These are phyloP conservation scores for Rhyacichthys aspro DNA, from an alignment of 2,797 vertebrate genomes.

Conservation along the genomic window DNA sequence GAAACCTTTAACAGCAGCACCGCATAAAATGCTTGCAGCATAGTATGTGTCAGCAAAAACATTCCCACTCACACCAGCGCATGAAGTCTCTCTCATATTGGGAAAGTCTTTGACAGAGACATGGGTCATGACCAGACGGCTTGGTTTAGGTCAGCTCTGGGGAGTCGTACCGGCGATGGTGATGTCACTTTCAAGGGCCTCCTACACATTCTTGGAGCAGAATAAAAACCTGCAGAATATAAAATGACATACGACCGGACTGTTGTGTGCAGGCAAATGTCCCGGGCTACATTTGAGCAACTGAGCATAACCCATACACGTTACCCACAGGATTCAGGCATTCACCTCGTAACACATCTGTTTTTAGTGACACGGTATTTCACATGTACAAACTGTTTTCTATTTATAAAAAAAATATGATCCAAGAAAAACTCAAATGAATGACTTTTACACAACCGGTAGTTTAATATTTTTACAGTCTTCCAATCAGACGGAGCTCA, in stretches of 20 bases:
- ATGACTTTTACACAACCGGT: conserved; percentile 7
- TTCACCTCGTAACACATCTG: conserved; percentile 56
- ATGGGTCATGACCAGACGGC: conserved; percentile 41
- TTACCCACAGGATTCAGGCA: conserved; percentile 36
- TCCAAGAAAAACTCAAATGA: not conserved
- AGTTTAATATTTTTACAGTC: not conserved
- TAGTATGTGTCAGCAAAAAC: conserved; percentile 16
- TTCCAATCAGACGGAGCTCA: conserved; percentile 3
- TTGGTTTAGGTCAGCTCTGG: conserved; percentile 50
- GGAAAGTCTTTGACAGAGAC: conserved; percentile 16
- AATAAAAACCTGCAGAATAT: conserved; percentile 43
- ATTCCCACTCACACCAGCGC: conserved; percentile 10
- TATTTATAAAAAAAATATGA: not conserved
- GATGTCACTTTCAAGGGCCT: conserved; percentile 67
- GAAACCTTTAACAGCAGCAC: conserved; percentile 8
- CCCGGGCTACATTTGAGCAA: conserved; percentile 47
- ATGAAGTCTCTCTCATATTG: conserved; percentile 15
- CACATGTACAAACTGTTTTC: no score
- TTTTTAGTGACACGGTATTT: conserved; percentile 26
- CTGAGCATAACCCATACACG: conserved; percentile 44
- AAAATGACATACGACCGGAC: conserved; percentile 56
- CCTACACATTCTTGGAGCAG: conserved; percentile 53
- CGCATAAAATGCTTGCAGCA: conserved; percentile 7
- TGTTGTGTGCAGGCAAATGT: conserved; percentile 41
- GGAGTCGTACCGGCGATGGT: conserved; percentile 47